Conservation (phyloP, 1,140 invertebrate genomes). For the Zaprionus nigranus region DNA sequence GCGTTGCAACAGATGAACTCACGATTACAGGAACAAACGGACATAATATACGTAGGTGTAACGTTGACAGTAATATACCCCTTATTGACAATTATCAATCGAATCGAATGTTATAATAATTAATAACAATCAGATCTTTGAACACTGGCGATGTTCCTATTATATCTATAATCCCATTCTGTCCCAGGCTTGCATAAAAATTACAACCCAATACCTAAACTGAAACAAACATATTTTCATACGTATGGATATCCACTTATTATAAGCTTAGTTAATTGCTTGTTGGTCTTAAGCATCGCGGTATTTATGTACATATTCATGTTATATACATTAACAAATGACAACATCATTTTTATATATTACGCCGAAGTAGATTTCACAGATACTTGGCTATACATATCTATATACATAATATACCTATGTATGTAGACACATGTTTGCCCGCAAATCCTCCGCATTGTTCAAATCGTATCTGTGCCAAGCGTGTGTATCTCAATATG, state of each 20-base stretch:
- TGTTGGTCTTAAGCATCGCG: slow-evolving; percentile 7
- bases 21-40: no score
- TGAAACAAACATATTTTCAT: not conserved
- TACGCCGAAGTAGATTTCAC: slow-evolving; percentile 43
- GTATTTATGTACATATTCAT: slow-evolving; percentile 29
- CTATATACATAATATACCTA: not conserved
- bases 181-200: no score
- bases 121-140: no score
- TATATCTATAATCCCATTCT: no score
- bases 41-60: no score
- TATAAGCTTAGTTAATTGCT: not conserved
- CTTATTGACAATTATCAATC: no score
- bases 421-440: slow-evolving; percentile 23
- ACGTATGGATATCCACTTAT: not conserved
- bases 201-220: not conserved
- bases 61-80: no score
- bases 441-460: slow-evolving; percentile 40
- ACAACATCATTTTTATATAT: slow-evolving; percentile 51
- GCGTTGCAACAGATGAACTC: no score
- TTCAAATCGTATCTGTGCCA: slow-evolving; percentile 49
- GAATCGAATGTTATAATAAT: no score
- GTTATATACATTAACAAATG: slow-evolving; percentile 37
- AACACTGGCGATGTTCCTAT: no score
- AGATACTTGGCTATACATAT: not conserved
- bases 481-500: slow-evolving; percentile 30